Conservation (phyloP, 2,113 vertebrate genomes). For the Calidris pugnax region DNA sequence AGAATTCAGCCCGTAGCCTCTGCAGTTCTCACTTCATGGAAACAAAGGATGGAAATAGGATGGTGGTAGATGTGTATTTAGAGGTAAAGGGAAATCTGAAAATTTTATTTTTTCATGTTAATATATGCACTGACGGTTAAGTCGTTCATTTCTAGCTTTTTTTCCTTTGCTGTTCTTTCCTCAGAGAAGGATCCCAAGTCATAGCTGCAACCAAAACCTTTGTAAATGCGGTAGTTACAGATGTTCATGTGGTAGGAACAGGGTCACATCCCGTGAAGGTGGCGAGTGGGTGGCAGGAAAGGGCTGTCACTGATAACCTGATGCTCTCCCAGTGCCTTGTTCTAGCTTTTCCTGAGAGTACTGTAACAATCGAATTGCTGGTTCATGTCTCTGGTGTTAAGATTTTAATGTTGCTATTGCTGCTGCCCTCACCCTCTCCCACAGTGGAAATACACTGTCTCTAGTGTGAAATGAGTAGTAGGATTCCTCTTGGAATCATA, state of each 20-base stretch:
- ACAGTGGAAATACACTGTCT: neutral
- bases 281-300: neutral
- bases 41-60: neutral
- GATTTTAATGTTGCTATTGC: neutral
- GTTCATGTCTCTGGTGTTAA: neutral
- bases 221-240: fast-evolving
- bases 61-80: neutral
- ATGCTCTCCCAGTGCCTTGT: neutral
- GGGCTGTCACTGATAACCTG: neutral
- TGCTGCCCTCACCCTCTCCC: neutral
- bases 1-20: neutral
- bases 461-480: neutral
- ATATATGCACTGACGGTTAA: neutral
- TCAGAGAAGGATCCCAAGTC: neutral
- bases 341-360: neutral
- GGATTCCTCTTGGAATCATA: neutral
- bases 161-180: neutral
- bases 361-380: neutral
- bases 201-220: neutral
- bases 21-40: neutral
- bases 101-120: neutral
- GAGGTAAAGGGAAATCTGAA: neutral
- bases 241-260: fast-evolving
- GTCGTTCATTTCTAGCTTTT: neutral
- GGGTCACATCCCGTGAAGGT: neutral